phyloP scores from a whole-genome alignment of 1,140 invertebrate genomes.

The Spodoptera litura region DNA sequence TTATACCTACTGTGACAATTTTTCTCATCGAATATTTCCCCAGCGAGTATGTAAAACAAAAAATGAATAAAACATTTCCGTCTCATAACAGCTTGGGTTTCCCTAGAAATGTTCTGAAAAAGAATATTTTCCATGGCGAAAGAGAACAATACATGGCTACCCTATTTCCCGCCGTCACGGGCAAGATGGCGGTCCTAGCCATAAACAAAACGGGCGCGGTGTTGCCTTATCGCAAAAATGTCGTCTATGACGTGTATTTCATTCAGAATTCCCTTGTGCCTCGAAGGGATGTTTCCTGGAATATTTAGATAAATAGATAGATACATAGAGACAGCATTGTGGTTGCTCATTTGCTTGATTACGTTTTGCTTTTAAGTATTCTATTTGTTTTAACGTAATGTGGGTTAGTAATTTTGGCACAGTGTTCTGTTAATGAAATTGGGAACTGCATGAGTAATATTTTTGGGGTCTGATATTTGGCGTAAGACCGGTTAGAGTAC shows the following conservation, averaged over 20 bases:
- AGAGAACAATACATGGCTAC: constrained; percentile 34
- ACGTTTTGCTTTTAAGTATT: constrained; percentile 15
- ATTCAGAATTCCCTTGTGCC: constrained; percentile 59
- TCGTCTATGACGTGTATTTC: constrained; percentile 62
- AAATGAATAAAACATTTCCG: too few species aligned
- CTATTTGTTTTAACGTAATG: constrained; percentile 22
- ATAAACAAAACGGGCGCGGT: constrained; percentile 65
- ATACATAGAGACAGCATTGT: constrained; percentile 21
- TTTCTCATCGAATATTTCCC: too few species aligned
- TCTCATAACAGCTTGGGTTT: neutral
- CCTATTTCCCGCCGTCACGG: constrained; percentile 47
- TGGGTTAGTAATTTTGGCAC: constrained; percentile 4
- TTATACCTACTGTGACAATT: too few species aligned
- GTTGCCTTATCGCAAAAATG: constrained; percentile 70
- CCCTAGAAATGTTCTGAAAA: constrained; percentile 32
- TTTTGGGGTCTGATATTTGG: too few species aligned
- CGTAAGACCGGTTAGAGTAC: too few species aligned
- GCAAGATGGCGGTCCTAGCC: constrained; percentile 57
- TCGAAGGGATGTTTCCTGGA: constrained; percentile 46
- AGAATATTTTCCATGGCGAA: constrained; percentile 30
- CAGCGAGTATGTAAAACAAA: too few species aligned
- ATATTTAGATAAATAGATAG: constrained; percentile 39
- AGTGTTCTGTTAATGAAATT: neutral
- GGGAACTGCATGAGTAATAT: neutral
- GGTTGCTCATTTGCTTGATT: constrained; percentile 40